phyloP scores from a whole-genome alignment of 2,797 vertebrate species.

The Sebastes cheni region DNA sequence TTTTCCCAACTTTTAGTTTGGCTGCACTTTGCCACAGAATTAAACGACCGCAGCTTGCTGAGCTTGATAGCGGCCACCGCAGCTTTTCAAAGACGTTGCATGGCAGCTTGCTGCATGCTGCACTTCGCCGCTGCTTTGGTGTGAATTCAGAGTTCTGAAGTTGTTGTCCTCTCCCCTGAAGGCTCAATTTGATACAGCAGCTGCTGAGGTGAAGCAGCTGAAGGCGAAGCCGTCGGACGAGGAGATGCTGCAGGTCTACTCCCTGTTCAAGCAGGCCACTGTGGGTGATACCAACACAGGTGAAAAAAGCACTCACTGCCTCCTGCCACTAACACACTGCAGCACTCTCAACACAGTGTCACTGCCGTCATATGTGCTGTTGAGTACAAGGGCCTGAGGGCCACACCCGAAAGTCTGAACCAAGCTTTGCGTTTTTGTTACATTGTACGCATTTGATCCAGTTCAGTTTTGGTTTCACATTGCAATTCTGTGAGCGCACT shows the following conservation, averaged over 20 bases:
- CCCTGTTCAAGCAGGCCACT: constrained; percentile 89
- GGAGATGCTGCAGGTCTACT: constrained; percentile 92
- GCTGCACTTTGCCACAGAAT: neutral
- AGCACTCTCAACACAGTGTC: neutral
- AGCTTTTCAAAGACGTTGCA: too few species aligned
- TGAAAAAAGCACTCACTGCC: constrained; percentile 45
- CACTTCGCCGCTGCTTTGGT: neutral
- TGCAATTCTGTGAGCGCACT: too few species aligned
- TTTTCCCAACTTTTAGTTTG: neutral
- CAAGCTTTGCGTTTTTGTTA: too few species aligned
- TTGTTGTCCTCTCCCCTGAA: constrained; percentile 38
- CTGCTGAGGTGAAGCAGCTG: constrained; percentile 90
- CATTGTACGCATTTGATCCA: too few species aligned
- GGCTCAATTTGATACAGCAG: constrained; percentile 90
- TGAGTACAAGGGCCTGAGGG: neutral
- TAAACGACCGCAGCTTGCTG: neutral
- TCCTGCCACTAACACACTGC: neutral
- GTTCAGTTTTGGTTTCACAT: too few species aligned
- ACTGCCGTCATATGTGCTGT: neutral
- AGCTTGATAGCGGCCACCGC: too few species aligned
- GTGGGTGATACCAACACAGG: constrained; percentile 92
- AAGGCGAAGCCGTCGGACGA: constrained; percentile 85
- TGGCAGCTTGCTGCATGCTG: neutral
- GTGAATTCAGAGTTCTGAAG: neutral
- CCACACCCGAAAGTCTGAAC: too few species aligned